Evolutionary conservation across 1,140 invertebrate genomes (phyloP).

Genomic region (Drosophila bifasciata): DNA sequence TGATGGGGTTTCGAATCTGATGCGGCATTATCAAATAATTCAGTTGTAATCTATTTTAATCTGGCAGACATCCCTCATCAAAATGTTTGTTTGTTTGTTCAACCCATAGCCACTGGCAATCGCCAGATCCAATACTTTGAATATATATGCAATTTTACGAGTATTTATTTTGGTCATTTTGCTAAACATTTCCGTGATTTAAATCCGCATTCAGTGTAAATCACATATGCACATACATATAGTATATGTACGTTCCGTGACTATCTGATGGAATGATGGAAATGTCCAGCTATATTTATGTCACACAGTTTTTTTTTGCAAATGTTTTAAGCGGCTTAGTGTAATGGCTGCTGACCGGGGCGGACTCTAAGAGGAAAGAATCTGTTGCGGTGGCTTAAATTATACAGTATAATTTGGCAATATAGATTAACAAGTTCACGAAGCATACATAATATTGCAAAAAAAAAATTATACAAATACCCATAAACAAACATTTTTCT

Average conservation of each 20-base stretch:
- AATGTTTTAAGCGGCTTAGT: constrained; percentile 73
- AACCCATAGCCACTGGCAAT: neutral
- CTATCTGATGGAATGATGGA: constrained; percentile 46
- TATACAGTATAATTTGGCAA: constrained; percentile 49
- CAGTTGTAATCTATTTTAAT: constrained; percentile 70
- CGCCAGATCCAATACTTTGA: neutral
- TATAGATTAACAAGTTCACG: constrained; percentile 45
- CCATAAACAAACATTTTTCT: neutral
- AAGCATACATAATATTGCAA: constrained; percentile 1
- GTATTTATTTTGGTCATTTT: constrained; percentile 68
- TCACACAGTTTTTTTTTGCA: constrained; percentile 44
- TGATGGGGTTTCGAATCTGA: constrained; percentile 24
- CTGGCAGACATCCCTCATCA: constrained; percentile 41
- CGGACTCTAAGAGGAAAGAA: constrained; percentile 50
- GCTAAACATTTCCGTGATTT: constrained; percentile 62
- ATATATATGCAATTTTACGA: constrained; percentile 36
- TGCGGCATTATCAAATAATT: constrained; percentile 69
- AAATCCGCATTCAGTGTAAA: constrained; percentile 48
- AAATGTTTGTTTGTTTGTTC: constrained; percentile 48
- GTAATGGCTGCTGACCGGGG: constrained; percentile 59
- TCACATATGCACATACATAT: constrained; percentile 34
- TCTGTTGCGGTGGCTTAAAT: constrained; percentile 48
- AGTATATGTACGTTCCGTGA: no score
- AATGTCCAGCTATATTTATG: constrained; percentile 55
- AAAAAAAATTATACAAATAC: constrained; percentile 17